Base-by-base conservation (phyloP, 2,888 invertebrate genomes). In the Nycteola revayana region DNA sequence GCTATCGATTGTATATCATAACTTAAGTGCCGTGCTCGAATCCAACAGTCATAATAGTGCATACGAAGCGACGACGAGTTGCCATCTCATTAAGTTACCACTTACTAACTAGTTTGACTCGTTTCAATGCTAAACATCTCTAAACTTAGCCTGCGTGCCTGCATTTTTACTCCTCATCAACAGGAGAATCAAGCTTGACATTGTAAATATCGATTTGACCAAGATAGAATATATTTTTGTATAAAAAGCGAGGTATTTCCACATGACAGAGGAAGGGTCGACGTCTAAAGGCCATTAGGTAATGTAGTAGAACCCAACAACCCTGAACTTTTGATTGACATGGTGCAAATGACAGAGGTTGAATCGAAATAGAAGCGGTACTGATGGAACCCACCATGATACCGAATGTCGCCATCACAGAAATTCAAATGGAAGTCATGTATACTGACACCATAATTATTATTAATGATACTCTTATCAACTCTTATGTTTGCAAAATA, bases 291-390 rank as follows among this genome's bases (percentile, higher is more conserved):
- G 75, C 64, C 69, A 68, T 61, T 64, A 59, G 61, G 54, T 60
- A 64, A 66, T 47, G 54, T 41, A 39, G 33, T 27, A 40, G 46
- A 38, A 25, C 38, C 42, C 54, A 65, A 46, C 54, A 63, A 62
- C 72, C 71, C 51, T 74, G 69, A 71, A 70, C 71, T 75, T 74
- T 73, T 73, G 74, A 72, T 65, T 69, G 75, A 73, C 70, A 69
- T 56, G 52, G 60, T 63, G 60, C 60, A 71, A 75, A 74, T 70
- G 66, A 60, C 67, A 58, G 44, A 64, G 62, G 62, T 62, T 56
- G 39, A 31, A 42, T 51, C 26, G 41, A 56, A 57, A 58, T 52
- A 57, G 43, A 53, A 39, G 40, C 28, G 42, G 33, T 44, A 29
- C 4, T 9, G 14, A 31, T 7, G 1, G 7, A 8, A 24, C 24